Base-by-base conservation (phyloP, 1,140 invertebrate species). In the Drosophila punjabiensis region DNA sequence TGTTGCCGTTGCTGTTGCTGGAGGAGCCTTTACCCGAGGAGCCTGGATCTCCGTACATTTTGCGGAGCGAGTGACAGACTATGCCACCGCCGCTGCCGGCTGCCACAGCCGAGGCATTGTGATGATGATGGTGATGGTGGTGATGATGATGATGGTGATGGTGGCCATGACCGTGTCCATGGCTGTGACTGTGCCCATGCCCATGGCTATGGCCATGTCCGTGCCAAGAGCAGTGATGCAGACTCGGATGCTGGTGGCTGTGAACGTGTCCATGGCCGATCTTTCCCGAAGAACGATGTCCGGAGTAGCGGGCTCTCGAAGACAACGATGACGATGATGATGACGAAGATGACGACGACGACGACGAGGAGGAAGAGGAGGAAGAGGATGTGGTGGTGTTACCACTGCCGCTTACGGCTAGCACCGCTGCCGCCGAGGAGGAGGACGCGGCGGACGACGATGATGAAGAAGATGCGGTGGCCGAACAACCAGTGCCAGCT, bases 211-310 rank as follows among this genome's bases (percentile, higher is more conserved):
- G 79, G 5, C 76, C 71, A 45, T 84, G 82, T 0, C 71, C 66
- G 8, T 79, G 70, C 10, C 75, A 37, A 20, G 43, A 33, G 5
- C 48, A 32, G 10, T 58, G 33, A 39, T 85, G 86, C 65, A 89
- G 41, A 59, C 86, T 88, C 53, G 84, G 84, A 65, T 92, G 90
- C 61, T 92, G 91, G 53, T 92, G 91, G 45, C 87, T 90, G 24
- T 92, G 90, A 37, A 90, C 86, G 52, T 90, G 83, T 0, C 83
- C 79, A 33, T 87, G 76, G 28, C 86, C 79, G 28, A 89, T 79
- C 39, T 74, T 76, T 11, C 66, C 73, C n/a, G 47, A 53, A 2
- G 45, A 20, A 28, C 77, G 68, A 41, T 80, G 71, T 48, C 85
- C 68, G 28, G 77, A 79, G 14, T 74, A 81, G 33, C 81, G 85